phyloP scores from a whole-genome alignment of 1,140 invertebrate genomes.

The Planococcus citri region DNA sequence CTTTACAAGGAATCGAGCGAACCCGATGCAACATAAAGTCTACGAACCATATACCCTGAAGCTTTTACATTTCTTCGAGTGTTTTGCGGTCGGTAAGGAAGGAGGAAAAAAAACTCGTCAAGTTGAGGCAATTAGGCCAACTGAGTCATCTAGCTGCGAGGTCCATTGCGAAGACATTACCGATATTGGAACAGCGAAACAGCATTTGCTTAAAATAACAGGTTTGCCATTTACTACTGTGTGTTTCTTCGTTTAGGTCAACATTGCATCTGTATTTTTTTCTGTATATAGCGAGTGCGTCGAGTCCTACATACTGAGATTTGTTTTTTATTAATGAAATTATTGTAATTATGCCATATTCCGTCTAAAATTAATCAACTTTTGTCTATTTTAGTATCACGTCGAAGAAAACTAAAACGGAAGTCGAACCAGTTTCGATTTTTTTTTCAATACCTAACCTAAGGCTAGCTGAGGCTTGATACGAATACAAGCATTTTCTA shows the following conservation, averaged over 20 bases:
- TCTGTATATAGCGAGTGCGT: neutral
- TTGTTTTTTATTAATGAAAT: neutral
- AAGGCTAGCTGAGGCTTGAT: no score
- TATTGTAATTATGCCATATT: neutral
- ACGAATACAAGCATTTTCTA: no score
- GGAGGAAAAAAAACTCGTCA: neutral
- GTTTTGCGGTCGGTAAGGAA: neutral
- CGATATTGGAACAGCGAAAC: neutral
- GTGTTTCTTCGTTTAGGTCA: neutral
- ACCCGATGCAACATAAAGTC: no score
- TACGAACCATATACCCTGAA: no score
- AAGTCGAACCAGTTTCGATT: neutral
- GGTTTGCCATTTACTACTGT: neutral
- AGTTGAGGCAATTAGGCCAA: neutral
- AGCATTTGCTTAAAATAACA: conserved; percentile 4
- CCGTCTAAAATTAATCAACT: no score
- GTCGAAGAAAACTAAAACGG: neutral
- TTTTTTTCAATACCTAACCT: neutral
- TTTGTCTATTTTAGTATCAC: no score
- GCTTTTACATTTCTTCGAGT: no score
- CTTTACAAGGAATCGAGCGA: no score
- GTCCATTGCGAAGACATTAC: neutral
- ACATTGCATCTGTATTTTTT: neutral
- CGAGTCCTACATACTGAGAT: neutral
- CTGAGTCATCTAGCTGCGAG: neutral